These are phyloP conservation scores for Dasyornis broadbenti DNA, from an alignment of 2,113 vertebrate species.

Conservation along the genomic window DNA sequence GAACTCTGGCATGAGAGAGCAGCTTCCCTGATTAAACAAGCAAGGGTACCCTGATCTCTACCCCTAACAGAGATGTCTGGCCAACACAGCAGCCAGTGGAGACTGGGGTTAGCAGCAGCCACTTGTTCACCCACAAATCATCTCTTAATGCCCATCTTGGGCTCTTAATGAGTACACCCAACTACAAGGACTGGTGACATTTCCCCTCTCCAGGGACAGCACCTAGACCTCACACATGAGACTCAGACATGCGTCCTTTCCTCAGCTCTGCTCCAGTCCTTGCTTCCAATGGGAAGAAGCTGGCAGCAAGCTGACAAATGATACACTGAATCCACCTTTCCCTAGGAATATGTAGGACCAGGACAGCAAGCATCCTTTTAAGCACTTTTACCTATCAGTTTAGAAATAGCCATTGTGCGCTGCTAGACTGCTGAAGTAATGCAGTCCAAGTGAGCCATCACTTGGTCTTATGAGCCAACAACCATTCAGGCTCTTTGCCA, in stretches of 20 bases:
- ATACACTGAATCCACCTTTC: background rate
- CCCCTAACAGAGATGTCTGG: background rate
- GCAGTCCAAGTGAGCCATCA: rapidly evolving
- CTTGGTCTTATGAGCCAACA: background rate
- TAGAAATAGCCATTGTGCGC: background rate
- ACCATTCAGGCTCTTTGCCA: background rate
- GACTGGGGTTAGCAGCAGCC: background rate
- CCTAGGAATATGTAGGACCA: background rate
- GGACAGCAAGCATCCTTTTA: rapidly evolving
- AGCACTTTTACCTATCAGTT: rapidly evolving
- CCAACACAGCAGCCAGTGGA: background rate
- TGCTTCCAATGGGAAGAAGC: background rate
- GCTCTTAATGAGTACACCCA: background rate
- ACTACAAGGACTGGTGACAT: background rate
- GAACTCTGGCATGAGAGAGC: background rate
- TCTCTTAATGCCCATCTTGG: background rate
- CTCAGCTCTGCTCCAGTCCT: background rate
- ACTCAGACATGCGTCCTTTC: rapidly evolving
- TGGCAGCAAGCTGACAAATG: background rate
- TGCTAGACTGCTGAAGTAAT: background rate
- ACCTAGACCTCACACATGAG: background rate
- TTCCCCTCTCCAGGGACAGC: background rate
- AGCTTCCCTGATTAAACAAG: background rate
- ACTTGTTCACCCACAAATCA: rapidly evolving
- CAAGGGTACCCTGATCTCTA: background rate